Percentiles rank a stretch among this genome's conserved stretches.
Conservation (phyloP, 1,140 invertebrate genomes). For the Rhynchophorus ferrugineus region DNA sequence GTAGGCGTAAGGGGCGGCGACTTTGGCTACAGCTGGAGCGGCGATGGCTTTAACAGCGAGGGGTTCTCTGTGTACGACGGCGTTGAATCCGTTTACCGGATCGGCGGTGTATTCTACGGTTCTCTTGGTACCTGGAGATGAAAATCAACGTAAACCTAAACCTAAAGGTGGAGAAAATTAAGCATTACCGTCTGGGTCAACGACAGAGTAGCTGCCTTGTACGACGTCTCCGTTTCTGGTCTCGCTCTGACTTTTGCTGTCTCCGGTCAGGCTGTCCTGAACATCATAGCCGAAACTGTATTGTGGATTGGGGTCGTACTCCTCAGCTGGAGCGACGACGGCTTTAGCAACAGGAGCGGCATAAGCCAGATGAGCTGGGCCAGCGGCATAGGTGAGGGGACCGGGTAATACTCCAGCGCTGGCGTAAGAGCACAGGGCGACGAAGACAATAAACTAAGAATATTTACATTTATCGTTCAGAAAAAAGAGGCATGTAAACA, state of each 20-base stretch:
- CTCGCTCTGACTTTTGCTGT: slow-evolving; percentile 44
- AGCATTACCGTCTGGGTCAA: slow-evolving; percentile 54
- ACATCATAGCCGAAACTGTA: slow-evolving; percentile 47
- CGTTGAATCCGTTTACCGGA: slow-evolving; percentile 46
- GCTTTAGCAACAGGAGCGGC: slow-evolving; percentile 40
- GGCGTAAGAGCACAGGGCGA: slow-evolving; percentile 23
- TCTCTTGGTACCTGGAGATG: slow-evolving; percentile 48
- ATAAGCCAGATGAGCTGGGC: slow-evolving; percentile 13
- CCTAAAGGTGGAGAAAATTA: slow-evolving; percentile 41
- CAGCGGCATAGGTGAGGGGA: slow-evolving; percentile 12
- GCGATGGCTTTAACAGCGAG: slow-evolving; percentile 39
- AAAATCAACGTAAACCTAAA: too few relatives aligned
- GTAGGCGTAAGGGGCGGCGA: slow-evolving; percentile 34
- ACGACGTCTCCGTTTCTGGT: slow-evolving; percentile 54
- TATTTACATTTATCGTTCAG: too few relatives aligned
- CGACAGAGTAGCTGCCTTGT: slow-evolving; percentile 55
- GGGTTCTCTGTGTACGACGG: slow-evolving; percentile 47
- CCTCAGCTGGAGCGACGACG: slow-evolving; percentile 29
- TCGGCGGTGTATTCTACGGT: slow-evolving; percentile 59
- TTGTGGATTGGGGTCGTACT: slow-evolving; percentile 45
- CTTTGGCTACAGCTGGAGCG: slow-evolving; percentile 26
- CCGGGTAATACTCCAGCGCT: slow-evolving; percentile 17
- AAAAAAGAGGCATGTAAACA: too few relatives aligned
- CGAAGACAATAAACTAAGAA: slow-evolving; percentile 13
- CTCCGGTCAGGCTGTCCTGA: slow-evolving; percentile 41